A percentile compares a stretch with the other conserved stretches of the same genome.
Evolutionary conservation across 92 coral and sea anemone genomes (phyloP).

Genomic region (Zoanthus gigantus): DNA sequence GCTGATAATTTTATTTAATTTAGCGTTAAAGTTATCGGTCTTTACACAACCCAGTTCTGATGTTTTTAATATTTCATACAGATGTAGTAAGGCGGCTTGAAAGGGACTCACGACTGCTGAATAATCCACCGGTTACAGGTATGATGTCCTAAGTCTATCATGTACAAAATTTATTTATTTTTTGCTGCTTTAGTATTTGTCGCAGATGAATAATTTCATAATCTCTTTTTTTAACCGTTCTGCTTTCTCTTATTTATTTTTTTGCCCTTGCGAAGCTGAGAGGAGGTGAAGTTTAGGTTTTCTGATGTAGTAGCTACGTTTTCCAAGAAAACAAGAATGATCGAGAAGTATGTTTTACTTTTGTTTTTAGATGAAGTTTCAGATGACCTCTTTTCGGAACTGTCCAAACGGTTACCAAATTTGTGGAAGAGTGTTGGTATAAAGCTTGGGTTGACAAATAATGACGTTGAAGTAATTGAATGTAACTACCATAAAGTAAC

Average conservation of each 20-base stretch:
- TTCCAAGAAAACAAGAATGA: no score
- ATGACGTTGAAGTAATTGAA: background rate
- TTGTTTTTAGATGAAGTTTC: conserved; percentile 26
- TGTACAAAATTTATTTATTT: no score
- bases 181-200: no score
- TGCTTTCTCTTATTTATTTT: no score
- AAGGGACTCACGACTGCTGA: background rate
- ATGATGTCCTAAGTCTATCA: background rate
- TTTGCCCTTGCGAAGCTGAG: no score
- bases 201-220: no score
- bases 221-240: no score
- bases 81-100: conserved; percentile 32
- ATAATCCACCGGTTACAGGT: conserved; percentile 17
- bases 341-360: background rate
- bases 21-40: no score
- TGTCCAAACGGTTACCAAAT: background rate
- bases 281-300: no score
- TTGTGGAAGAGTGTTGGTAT: conserved; percentile 15
- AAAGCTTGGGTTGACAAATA: background rate
- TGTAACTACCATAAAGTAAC: background rate
- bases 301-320: no score
- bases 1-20: no score
- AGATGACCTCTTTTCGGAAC: conserved; percentile 33
- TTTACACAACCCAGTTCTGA: no score
- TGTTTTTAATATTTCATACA: background rate